Percentiles rank a stretch among this genome's conserved stretches.
These are phyloP conservation scores for Varanus komodoensis DNA, from an alignment of 2,113 vertebrate species.

Conservation along the genomic window DNA sequence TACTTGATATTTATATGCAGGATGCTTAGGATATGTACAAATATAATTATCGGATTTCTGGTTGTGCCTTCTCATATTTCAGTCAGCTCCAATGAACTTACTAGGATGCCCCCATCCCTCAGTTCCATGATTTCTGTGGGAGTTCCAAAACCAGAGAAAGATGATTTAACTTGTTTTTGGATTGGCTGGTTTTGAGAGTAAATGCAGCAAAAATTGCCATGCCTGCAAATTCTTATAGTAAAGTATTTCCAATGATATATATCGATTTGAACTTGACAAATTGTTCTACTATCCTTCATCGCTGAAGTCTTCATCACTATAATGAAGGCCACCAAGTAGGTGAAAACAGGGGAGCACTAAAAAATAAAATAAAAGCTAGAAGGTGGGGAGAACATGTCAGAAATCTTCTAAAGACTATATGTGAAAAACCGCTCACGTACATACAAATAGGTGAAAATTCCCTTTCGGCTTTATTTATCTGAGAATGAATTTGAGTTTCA, in stretches of 20 bases:
- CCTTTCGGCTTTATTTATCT: slow-evolving; percentile 85
- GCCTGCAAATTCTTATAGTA: slow-evolving; percentile 23
- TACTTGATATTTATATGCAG: not conserved
- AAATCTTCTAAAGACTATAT: slow-evolving; percentile 69
- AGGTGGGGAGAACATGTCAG: slow-evolving; percentile 33
- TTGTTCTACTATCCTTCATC: slow-evolving; percentile 29
- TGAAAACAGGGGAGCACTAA: slow-evolving; percentile 23
- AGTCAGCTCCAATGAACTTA: not conserved
- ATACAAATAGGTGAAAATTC: slow-evolving; percentile 77
- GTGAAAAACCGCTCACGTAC: slow-evolving; percentile 77
- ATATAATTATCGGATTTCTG: not conserved
- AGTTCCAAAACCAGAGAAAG: not conserved
- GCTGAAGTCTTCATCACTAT: not conserved
- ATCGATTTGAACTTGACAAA: not conserved
- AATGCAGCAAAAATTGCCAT: not conserved
- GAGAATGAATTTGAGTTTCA: slow-evolving; percentile 85
- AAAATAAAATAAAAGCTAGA: slow-evolving; percentile 23
- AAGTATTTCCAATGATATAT: not conserved
- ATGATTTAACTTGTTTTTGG: not conserved
- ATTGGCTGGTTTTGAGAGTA: not conserved
- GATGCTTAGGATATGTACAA: not conserved
- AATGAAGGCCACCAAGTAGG: slow-evolving; percentile 28
- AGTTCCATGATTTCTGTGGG: not conserved
- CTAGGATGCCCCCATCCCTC: not conserved
- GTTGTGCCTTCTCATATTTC: not conserved